Conservation (phyloP, 2,113 vertebrate species). For the Pelvicachromis taeniatus region DNA sequence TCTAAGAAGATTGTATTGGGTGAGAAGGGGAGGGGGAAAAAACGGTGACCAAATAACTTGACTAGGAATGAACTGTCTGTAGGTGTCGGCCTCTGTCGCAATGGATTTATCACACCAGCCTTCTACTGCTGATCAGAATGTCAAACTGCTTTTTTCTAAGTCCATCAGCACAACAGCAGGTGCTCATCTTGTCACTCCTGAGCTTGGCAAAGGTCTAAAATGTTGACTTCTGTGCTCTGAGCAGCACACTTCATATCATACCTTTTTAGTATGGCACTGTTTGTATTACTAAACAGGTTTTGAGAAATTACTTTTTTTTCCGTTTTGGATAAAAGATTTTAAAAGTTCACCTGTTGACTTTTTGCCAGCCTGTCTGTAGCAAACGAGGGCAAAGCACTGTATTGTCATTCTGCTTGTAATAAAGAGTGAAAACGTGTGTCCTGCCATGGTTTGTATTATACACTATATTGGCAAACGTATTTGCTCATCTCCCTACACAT, state of each 20-base stretch:
- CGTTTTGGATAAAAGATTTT: conserved; percentile 69
- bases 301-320: conserved; percentile 61
- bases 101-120: conserved; percentile 71
- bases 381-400: conserved; percentile 76
- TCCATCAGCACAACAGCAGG: conserved; percentile 63
- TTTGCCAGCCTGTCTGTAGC: conserved; percentile 80
- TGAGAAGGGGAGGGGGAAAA: conserved; percentile 18
- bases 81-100: conserved; percentile 49
- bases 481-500: not conserved
- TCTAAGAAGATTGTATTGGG: conserved; percentile 57
- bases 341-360: conserved; percentile 79
- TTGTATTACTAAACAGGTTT: conserved; percentile 75
- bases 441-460: not conserved
- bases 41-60: conserved; percentile 74
- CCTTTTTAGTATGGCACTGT: conserved; percentile 61
- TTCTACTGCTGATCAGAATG: conserved; percentile 67
- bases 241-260: conserved; percentile 48
- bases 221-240: conserved; percentile 48
- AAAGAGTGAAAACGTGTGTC: conserved; percentile 69
- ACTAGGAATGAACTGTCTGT: conserved; percentile 55
- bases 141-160: conserved; percentile 62
- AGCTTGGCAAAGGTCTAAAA: conserved; percentile 51
- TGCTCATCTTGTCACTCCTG: conserved; percentile 51
- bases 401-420: conserved; percentile 84
- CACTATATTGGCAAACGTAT: not conserved